These are phyloP conservation scores for Chaetogeoica ovagalla DNA, from an alignment of 2,888 invertebrate genomes.

Conservation along the genomic window DNA sequence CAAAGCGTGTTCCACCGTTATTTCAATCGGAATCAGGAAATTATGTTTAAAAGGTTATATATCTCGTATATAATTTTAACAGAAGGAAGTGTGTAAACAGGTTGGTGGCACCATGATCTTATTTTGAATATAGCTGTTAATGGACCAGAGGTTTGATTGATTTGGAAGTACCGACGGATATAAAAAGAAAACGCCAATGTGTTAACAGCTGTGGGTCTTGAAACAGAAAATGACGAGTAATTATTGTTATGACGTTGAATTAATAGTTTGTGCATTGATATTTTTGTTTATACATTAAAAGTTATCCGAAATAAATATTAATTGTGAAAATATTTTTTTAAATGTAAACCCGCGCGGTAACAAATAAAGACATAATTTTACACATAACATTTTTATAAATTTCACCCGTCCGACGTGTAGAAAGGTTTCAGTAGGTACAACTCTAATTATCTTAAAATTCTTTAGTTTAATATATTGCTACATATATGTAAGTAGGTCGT, in stretches of 20 bases:
- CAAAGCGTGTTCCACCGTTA: no score
- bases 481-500: no score
- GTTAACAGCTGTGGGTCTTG: not conserved
- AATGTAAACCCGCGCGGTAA: not conserved
- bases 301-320: not conserved
- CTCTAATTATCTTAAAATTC: no score
- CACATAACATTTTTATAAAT: no score
- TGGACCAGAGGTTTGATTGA: constrained; percentile 15
- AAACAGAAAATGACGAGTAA: constrained; percentile 26
- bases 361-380: no score
- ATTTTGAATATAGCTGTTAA: constrained; percentile 9
- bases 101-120: not conserved
- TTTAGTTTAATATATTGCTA: no score
- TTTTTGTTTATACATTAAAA: not conserved
- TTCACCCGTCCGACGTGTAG: no score
- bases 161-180: constrained; percentile 14
- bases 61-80: no score
- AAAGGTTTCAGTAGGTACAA: no score
- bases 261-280: not conserved
- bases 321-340: not conserved
- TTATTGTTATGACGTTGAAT: not conserved
- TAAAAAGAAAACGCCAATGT: not conserved
- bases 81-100: no score
- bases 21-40: not conserved
- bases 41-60: not conserved